phyloP scores from a whole-genome alignment of 2,113 vertebrate genomes.

The Vombatus ursinus region DNA sequence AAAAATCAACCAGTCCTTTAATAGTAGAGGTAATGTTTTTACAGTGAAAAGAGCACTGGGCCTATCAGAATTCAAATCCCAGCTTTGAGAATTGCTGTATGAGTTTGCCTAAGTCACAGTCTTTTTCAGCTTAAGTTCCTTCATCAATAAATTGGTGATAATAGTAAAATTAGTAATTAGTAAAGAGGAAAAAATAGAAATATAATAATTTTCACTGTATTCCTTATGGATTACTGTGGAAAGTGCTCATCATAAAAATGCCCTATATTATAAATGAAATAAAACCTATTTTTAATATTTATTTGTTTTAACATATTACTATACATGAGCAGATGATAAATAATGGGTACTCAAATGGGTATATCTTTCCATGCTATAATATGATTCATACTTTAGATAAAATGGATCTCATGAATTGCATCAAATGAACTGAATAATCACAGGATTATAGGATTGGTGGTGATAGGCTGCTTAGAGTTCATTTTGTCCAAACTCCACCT shows the following conservation, averaged over 20 bases:
- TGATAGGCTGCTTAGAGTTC: not conserved
- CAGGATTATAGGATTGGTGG: not conserved
- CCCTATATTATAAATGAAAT: not conserved
- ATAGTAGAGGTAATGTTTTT: too few relatives aligned
- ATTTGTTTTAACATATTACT: not conserved
- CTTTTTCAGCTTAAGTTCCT: not conserved
- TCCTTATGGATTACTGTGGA: not conserved
- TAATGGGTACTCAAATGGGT: not conserved
- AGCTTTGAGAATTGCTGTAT: not conserved
- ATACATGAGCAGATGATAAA: not conserved
- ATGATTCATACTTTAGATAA: slow-evolving; percentile 1
- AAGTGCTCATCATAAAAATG: not conserved
- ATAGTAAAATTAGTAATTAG: not conserved
- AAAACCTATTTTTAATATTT: not conserved
- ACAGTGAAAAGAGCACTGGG: too few relatives aligned
- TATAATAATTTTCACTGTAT: not conserved
- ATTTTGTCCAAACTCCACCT: not conserved
- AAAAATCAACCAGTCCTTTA: too few relatives aligned
- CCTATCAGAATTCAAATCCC: too few relatives aligned
- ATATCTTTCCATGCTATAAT: not conserved
- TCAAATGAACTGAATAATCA: slow-evolving; percentile 16
- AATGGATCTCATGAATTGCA: not conserved
- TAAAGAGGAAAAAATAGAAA: too few relatives aligned
- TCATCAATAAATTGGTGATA: not conserved
- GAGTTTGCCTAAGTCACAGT: not conserved